These are phyloP conservation scores for Pitangus sulphuratus DNA, from an alignment of 2,797 vertebrate species.

Conservation along the genomic window DNA sequence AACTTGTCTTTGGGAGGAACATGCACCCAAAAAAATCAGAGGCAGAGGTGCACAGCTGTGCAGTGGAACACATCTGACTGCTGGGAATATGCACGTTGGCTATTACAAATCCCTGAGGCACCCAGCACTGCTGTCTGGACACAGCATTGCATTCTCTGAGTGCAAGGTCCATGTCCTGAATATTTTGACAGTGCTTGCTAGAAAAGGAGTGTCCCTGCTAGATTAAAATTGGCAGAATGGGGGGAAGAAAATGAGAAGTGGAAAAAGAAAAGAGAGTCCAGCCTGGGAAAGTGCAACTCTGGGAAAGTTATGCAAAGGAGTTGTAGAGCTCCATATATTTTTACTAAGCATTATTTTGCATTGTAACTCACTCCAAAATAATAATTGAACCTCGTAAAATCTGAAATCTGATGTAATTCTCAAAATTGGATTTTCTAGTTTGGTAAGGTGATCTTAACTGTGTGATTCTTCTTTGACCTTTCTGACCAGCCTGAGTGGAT, in stretches of 20 bases:
- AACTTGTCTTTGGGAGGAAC: conserved; percentile 23
- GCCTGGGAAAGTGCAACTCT: conserved; percentile 62
- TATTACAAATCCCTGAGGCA: conserved; percentile 12
- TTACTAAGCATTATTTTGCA: conserved; percentile 50
- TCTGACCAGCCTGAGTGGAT: conserved; percentile 12
- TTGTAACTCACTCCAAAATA: conserved; percentile 22
- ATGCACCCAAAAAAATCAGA: background rate
- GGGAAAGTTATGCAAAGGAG: conserved; percentile 62
- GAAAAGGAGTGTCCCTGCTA: conserved; percentile 38
- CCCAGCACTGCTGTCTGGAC: conserved; percentile 29
- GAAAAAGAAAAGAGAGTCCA: background rate
- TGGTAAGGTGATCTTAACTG: conserved; percentile 2
- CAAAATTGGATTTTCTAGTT: conserved; percentile 18
- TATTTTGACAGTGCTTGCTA: conserved; percentile 25
- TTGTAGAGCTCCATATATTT: conserved; percentile 54
- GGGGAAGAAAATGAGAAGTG: background rate
- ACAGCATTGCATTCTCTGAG: conserved; percentile 3
- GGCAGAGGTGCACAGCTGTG: conserved; percentile 38
- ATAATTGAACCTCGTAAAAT: conserved; percentile 5
- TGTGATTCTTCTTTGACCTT: background rate
- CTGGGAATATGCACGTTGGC: background rate
- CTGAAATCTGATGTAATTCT: background rate
- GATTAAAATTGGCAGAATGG: conserved; percentile 15
- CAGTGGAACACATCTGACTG: conserved; percentile 34
- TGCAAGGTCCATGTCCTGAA: conserved; percentile 9